Conservation (phyloP, 2,888 invertebrate species). For the Cantharis lateralis region DNA sequence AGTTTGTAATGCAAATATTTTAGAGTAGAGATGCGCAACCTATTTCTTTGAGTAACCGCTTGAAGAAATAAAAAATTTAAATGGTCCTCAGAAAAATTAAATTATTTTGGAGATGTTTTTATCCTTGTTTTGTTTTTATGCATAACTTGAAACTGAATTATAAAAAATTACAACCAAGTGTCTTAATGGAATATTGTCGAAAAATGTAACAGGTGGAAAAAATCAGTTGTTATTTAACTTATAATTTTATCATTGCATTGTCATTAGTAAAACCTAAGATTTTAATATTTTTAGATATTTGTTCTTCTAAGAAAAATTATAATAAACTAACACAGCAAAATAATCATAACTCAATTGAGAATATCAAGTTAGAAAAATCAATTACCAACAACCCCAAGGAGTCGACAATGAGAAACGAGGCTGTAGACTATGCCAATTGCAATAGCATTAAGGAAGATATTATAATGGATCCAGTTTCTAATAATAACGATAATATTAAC, state of each 20-base stretch:
- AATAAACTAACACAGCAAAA: not conserved
- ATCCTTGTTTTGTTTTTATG: no score
- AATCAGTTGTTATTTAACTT: not conserved
- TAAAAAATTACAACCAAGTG: no score
- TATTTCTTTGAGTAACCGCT: no score
- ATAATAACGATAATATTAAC: not conserved
- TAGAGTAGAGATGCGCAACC: no score
- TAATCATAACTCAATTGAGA: not conserved
- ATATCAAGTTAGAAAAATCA: not conserved
- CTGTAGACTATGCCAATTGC: not conserved
- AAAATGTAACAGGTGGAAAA: not conserved
- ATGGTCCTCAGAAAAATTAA: no score
- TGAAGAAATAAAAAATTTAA: no score
- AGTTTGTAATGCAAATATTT: no score
- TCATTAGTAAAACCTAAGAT: no score
- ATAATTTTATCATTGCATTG: no score
- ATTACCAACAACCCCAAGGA: not conserved
- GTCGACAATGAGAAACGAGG: not conserved
- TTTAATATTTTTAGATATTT: not conserved
- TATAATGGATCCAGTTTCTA: not conserved
- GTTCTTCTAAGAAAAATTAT: not conserved
- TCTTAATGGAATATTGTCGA: no score
- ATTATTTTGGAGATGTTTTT: no score
- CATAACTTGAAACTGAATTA: no score
- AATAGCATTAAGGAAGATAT: not conserved